Evolutionary conservation across 1,140 invertebrate species (phyloP).

Genomic region (Drosophila takahashii): DNA sequence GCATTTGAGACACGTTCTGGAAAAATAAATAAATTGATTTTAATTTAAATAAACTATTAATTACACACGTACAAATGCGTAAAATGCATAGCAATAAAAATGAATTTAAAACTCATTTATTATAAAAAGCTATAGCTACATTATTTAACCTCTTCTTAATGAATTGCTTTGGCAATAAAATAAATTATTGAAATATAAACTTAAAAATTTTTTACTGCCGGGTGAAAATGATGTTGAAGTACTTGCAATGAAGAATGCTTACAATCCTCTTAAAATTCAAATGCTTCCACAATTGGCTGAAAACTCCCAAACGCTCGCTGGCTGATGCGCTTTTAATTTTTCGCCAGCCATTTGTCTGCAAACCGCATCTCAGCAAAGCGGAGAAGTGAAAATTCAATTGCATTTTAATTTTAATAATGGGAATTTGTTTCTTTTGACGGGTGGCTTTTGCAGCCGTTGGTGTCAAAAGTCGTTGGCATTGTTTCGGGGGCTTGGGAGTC

Average conservation of each 20-base stretch:
- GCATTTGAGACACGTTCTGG: neutral
- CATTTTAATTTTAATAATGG: conserved; percentile 81
- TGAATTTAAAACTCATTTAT: neutral
- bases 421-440: conserved; percentile 68
- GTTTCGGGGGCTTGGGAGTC: conserved; percentile 44
- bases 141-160: neutral
- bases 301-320: conserved; percentile 30
- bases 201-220: neutral
- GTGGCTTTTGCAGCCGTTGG: conserved; percentile 38
- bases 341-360: conserved; percentile 43
- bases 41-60: neutral
- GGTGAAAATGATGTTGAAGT: neutral
- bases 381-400: conserved; percentile 81
- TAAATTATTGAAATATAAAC: neutral
- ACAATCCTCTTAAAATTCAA: conserved; percentile 8
- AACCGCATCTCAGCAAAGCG: conserved; percentile 39
- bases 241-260: neutral
- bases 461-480: conserved; percentile 74
- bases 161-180: neutral
- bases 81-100: neutral
- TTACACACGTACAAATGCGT: too few relatives aligned
- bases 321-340: conserved; percentile 58
- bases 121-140: neutral
- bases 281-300: conserved; percentile 14
- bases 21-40: too few relatives aligned